Base-by-base conservation (phyloP, 2,113 vertebrate genomes). In the Leuciscus idus region DNA sequence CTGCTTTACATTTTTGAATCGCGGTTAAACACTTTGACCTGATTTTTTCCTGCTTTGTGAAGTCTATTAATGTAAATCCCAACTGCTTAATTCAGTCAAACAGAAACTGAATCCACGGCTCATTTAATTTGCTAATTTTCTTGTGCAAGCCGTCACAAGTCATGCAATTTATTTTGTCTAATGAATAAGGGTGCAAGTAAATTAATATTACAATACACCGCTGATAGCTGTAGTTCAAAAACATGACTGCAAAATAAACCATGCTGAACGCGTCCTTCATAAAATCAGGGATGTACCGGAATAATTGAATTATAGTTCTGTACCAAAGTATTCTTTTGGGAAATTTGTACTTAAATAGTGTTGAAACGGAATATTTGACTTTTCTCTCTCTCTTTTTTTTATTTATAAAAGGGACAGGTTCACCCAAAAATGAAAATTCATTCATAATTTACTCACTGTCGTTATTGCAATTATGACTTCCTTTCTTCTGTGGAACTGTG, bases 61-160 rank as follows among this genome's bases (percentile, higher is more conserved):
- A n/a, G n/a, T n/a, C 74, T 76, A 52, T 61, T 59, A 80, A 57
- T 62, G 55, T 61, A 61, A 62, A 61, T 80, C 57, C 57, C 12
- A 43, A 64, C 75, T 33, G 75, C 12, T 55, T 77, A 36, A 62
- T 62, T 43, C 9, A 61, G 12, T 80, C 57, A 80, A 62, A 62
- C 30, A 62, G 39, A 48, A 50, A 81, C n/a, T 66, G 26, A 30
- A 50, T 64, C 13, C 43, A 66, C 19, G 36, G 57, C 36, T 81
- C 23, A 81, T 81, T 66, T 81, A 28, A 43, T 62, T 43, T 62
- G 57, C 28, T 2, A 28, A 62, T 80, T 80, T 28, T 15, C 57
- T 46, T 80, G 78, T 26, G 36, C 62, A 80, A 46, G 55, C 57
- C 57, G 7, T 61, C 46, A 43, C 5, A 13, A 33, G 57, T 80